Evolutionary conservation across 2,797 vertebrate genomes (phyloP).

Genomic region (Myotis myotis): DNA sequence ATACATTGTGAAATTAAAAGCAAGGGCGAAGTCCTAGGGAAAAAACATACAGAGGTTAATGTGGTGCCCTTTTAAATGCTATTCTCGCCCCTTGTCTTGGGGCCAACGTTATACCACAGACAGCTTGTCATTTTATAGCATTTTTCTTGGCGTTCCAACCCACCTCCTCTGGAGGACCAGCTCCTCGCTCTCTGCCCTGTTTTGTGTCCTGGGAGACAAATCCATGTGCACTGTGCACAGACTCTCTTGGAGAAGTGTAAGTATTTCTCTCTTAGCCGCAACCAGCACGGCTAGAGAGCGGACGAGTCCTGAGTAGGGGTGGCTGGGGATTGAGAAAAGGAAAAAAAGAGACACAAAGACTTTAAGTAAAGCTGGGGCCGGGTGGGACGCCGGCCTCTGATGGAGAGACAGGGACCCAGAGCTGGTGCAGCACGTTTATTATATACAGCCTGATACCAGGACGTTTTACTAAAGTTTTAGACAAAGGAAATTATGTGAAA

Average conservation of each 20-base stretch:
- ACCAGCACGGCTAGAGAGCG: no score
- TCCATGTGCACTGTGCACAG: background rate
- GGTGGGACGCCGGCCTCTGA: no score
- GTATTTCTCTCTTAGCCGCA: no score
- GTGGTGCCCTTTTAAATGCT: background rate
- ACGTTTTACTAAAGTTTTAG: no score
- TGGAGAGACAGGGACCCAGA: no score
- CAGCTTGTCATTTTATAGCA: background rate
- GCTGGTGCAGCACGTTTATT: no score
- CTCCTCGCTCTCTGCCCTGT: background rate
- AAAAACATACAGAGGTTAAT: background rate
- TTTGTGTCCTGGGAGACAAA: background rate
- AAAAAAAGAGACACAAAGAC: no score
- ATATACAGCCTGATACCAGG: no score
- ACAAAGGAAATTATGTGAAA: no score
- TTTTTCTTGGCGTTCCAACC: background rate
- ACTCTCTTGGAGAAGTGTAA: background rate
- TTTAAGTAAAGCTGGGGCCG: no score
- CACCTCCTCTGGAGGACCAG: background rate
- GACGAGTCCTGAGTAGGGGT: no score
- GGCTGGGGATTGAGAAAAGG: no score
- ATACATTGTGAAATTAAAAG: slow-evolving; percentile 16
- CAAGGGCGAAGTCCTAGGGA: background rate
- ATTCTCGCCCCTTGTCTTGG: background rate
- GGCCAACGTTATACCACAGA: background rate